Percentiles rank a stretch among this genome's conserved stretches.
Evolutionary conservation across 1,140 invertebrate genomes (phyloP).

Genomic region (Leucophenga varia): DNA sequence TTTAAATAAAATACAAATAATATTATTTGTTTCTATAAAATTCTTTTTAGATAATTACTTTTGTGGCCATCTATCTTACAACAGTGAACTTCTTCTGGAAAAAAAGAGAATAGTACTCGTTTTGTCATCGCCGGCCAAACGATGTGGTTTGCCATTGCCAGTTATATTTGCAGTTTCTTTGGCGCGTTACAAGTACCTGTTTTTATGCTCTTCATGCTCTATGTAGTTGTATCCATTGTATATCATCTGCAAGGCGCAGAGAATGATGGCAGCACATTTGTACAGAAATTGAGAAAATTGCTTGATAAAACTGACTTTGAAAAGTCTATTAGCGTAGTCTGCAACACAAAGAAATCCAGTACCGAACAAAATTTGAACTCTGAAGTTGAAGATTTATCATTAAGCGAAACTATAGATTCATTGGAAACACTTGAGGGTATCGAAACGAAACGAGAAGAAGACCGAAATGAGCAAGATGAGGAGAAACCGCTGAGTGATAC

Average conservation of each 20-base stretch:
- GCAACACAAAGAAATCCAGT: constrained; percentile 22
- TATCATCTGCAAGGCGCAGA: constrained; percentile 57
- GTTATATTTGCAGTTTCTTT: constrained; percentile 61
- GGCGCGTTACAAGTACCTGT: constrained; percentile 61
- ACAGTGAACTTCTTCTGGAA: constrained; percentile 62
- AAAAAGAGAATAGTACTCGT: constrained; percentile 57
- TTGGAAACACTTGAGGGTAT: constrained; percentile 29
- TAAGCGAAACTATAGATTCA: constrained; percentile 46
- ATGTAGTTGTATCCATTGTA: constrained; percentile 60
- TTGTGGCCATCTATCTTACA: constrained; percentile 59
- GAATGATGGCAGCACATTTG: constrained; percentile 22
- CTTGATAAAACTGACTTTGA: constrained; percentile 42
- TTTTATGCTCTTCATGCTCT: constrained; percentile 57
- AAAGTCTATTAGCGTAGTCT: constrained; percentile 35
- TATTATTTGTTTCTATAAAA: too few relatives aligned
- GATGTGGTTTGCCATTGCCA: constrained; percentile 63
- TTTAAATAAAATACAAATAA: too few relatives aligned
- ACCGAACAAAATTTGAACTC: constrained; percentile 29
- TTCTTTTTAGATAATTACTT: constrained; percentile 57
- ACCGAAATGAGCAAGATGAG: constrained; percentile 19
- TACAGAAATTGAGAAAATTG: constrained; percentile 37
- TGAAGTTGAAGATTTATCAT: constrained; percentile 44
- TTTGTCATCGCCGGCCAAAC: constrained; percentile 61
- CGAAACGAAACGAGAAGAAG: constrained; percentile 14
- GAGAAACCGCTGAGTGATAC: constrained; percentile 26